Evolutionary conservation across 2,113 vertebrate species (phyloP), one percentile per base, ranked within the genome.

Genomic region (Phocoena phocoena): DNA sequence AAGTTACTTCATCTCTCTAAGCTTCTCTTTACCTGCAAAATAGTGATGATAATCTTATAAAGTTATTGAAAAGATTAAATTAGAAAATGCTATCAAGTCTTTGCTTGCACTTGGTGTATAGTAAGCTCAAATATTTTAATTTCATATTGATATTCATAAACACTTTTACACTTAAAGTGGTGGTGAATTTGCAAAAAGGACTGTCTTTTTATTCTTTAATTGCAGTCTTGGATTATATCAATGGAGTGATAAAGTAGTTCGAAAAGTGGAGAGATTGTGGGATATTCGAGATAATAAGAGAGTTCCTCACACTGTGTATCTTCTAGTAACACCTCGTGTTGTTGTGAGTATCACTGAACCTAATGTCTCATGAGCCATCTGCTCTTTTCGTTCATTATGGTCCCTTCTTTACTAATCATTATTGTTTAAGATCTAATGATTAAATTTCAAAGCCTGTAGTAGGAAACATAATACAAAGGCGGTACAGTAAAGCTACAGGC

Each of bases 211-310:
- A 6, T 96, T 96, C 83, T 95, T 18, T 97, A 89, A 92, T 98
- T 97, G 7, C 98, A 99, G 99, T 92, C 98, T 99, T 96, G 99
- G 99, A 92, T 98, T 99, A 50, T 99, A 99, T 98, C 99, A 99
- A 96, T 99, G 99, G 99, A 99, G 99, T 81, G 99, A 98, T 80
- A 99, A 99, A 50, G 99, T 99, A 11, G 98, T 99, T 97, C 98
- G 98, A 31, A 99, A 97, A 93, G 99, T 99, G 20, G 99, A 98
- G 90, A 98, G 99, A 68, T 93, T 99, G 38, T 99, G 99, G 99
- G 98, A 99, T 47, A 67, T 99, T 82, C 99, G 99, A 50, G 99
- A 99, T 87, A 99, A 99, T 55, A 98, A 95, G 87, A 99, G 99
- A 98, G 98, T 99, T 79, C 98, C 96, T 87, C 99, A 99, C 97